Conservation (phyloP, 2,888 invertebrate species). For the Auanema freiburgensis region DNA sequence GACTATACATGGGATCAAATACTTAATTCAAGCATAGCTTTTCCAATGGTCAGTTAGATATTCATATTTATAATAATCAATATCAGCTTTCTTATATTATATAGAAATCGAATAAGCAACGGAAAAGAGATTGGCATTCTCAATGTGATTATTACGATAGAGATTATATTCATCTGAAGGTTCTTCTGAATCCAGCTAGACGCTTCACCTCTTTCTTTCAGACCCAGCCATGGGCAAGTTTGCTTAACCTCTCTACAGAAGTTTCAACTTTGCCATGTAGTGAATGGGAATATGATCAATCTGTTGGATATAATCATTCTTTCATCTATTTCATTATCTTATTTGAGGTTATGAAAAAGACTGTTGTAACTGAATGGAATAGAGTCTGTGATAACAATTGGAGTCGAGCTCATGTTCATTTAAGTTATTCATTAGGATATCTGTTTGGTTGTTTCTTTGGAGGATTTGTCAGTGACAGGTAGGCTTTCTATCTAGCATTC, state of each 20-base stretch:
- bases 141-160: constrained; percentile 49
- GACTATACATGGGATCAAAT: constrained; percentile 60
- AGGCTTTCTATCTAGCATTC: not conserved
- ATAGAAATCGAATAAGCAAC: constrained; percentile 39
- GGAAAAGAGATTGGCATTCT: constrained; percentile 41
- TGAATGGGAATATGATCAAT: constrained; percentile 59
- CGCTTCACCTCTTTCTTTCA: constrained; percentile 1
- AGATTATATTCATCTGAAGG: constrained; percentile 41
- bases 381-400: constrained; percentile 53
- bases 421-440: constrained; percentile 63
- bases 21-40: constrained; percentile 51
- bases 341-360: constrained; percentile 53
- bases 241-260: constrained; percentile 12
- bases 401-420: constrained; percentile 61
- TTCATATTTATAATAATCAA: not conserved
- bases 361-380: constrained; percentile 23
- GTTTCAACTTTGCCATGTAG: constrained; percentile 30
- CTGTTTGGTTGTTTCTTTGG: constrained; percentile 61
- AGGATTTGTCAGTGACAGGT: constrained; percentile 59
- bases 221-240: constrained; percentile 26
- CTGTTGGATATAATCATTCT: constrained; percentile 28
- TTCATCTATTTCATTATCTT: not conserved
- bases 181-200: constrained; percentile 2
- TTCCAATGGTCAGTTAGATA: constrained; percentile 37
- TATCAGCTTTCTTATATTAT: not conserved